Evolutionary conservation across 1,140 invertebrate genomes (phyloP), one percentile per base, ranked within the genome.

Genomic region (Drosophila pandora): DNA sequence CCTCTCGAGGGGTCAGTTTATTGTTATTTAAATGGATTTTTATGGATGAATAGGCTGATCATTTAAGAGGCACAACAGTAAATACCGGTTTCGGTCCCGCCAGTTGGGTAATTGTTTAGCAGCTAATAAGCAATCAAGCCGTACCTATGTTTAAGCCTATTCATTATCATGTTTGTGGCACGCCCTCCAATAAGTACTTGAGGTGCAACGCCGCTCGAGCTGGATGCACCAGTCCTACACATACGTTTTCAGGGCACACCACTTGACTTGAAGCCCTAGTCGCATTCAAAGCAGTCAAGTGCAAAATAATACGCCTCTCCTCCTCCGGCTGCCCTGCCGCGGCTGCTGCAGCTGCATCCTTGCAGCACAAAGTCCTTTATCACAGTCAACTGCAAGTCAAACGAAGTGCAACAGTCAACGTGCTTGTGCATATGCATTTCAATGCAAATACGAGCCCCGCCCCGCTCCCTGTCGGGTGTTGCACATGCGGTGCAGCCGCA

Each of bases 361-460:
- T 79, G 76, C 58, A 68, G 34, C 54, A n/a, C 43, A 76, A 81
- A 88, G 88, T 90, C 88, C 79, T 90, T 90, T 90, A 90, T 90
- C 77, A 89, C 84, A 89, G 84, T 89, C 80, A 89, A 89, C 84
- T 89, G 84, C 69, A 62, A 89, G 79, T 89, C 64, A 89, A 89
- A 59, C 84, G 84, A 76, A 78, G 76, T 89, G 84, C 84, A 89
- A 75, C 76, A 61, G 62, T 79, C 78, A 65, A 81, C 75, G 81
- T 87, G 84, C 75, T 68, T 62, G 70, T 83, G 79, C 79, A 83
- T 89, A 85, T 79, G 78, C 64, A 77, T 79, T 79, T 68, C 61
- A 78, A 59, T 60, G 49, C 67, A 55, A 22, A 21, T 28, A 28
- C 64, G 59, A 43, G 37, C 12, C 23, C 60, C 45, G 52, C 50